Evolutionary conservation across 2,888 invertebrate species (phyloP).

Genomic region (Cheilosia vernalis): DNA sequence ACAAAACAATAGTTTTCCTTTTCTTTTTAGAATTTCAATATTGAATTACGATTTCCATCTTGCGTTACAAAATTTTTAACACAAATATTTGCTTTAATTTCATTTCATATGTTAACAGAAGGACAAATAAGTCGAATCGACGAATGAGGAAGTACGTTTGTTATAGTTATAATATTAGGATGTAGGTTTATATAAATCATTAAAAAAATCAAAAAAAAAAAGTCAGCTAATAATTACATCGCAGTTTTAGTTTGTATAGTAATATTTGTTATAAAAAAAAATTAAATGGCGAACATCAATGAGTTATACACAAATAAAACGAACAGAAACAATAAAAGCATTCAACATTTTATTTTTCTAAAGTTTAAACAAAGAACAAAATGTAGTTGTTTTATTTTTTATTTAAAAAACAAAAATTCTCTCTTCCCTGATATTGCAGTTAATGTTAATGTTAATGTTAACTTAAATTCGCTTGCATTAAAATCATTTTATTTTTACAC

Average conservation of each 20-base stretch:
- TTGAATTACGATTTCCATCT: background rate
- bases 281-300: slow-evolving; percentile 38
- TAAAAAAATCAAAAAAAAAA: slow-evolving; percentile 13
- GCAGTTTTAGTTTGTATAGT: slow-evolving; percentile 55
- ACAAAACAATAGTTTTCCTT: background rate
- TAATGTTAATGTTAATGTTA: background rate
- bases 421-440: background rate
- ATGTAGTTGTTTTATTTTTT: slow-evolving; percentile 26
- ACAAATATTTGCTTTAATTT: slow-evolving; percentile 17
- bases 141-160: slow-evolving; percentile 40
- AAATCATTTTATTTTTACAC: too few relatives aligned
- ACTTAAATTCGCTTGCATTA: background rate
- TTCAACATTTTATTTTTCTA: slow-evolving; percentile 52
- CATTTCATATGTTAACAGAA: slow-evolving; percentile 38
- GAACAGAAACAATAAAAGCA: slow-evolving; percentile 32
- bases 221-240: slow-evolving; percentile 47
- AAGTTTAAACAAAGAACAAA: background rate
- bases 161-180: slow-evolving; percentile 51
- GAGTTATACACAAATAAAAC: slow-evolving; percentile 52
- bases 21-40: background rate
- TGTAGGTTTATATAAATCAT: slow-evolving; percentile 44
- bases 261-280: slow-evolving; percentile 41
- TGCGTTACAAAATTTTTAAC: background rate
- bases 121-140: slow-evolving; percentile 44
- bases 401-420: background rate